Evolutionary conservation across 2,888 invertebrate species (phyloP).

Genomic region (Apoda limacodes): DNA sequence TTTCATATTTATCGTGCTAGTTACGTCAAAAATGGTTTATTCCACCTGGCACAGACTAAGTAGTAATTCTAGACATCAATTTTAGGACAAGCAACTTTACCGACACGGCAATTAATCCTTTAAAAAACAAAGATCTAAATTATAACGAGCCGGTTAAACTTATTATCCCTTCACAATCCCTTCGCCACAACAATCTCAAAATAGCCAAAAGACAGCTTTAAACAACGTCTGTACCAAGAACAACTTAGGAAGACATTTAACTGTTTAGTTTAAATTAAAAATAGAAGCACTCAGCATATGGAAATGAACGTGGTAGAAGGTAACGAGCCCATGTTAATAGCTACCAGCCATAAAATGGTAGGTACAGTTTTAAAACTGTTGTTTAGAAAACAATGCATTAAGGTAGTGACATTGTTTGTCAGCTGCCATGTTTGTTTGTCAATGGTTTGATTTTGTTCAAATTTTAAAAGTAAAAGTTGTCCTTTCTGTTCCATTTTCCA

Average conservation of each 20-base stretch:
- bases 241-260: conserved; percentile 42
- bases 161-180: conserved; percentile 34
- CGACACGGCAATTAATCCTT: too few relatives aligned
- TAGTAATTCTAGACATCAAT: too few relatives aligned
- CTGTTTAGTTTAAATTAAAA: conserved; percentile 49
- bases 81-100: too few relatives aligned
- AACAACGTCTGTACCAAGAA: conserved; percentile 41
- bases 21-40: too few relatives aligned
- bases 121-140: conserved; percentile 22
- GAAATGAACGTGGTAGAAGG: conserved; percentile 22
- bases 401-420: conserved; percentile 32
- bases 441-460: conserved; percentile 14
- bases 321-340: conserved; percentile 24
- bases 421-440: conserved; percentile 19
- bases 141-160: conserved; percentile 24
- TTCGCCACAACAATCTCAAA: conserved; percentile 32
- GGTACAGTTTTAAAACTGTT: conserved; percentile 29
- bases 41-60: too few relatives aligned
- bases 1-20: too few relatives aligned
- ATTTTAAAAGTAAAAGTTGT: conserved; percentile 13
- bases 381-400: conserved; percentile 61
- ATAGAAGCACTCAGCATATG: conserved; percentile 46
- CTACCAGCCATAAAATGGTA: conserved; percentile 18
- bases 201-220: conserved; percentile 43
- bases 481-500: conserved; percentile 8